Percentiles rank a stretch among this genome's conserved stretches.
phyloP scores from a whole-genome alignment of 1,140 invertebrate genomes.

The Atta colombica region DNA sequence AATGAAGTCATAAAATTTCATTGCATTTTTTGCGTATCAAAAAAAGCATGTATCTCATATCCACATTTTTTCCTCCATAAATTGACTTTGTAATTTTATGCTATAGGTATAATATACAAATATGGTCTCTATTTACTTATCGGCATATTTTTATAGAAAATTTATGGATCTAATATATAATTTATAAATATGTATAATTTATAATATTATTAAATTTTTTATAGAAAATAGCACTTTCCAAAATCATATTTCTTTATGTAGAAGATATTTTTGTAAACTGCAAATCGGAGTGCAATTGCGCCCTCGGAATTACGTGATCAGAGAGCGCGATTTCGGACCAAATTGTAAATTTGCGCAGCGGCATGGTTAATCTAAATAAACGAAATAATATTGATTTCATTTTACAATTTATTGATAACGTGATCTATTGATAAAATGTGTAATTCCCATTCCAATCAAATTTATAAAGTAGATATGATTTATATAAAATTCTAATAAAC shows the following conservation, averaged over 20 bases:
- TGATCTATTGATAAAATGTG: slow-evolving; percentile 15
- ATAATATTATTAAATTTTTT: not conserved
- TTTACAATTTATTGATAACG: not conserved
- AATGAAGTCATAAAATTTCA: not conserved
- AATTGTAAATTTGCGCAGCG: slow-evolving; percentile 27
- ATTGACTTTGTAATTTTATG: slow-evolving; percentile 4
- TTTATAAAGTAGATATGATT: not conserved
- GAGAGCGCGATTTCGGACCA: slow-evolving; percentile 29
- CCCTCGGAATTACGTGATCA: slow-evolving; percentile 6
- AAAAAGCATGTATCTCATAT: not conserved
- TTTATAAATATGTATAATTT: no score
- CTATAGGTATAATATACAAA: no score
- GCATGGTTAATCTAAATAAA: slow-evolving; percentile 25
- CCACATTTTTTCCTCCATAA: not conserved
- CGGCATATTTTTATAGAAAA: not conserved
- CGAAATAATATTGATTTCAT: slow-evolving; percentile 8
- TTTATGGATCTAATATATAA: not conserved
- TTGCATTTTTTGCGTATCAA: not conserved
- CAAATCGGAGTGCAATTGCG: not conserved
- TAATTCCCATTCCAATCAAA: not conserved
- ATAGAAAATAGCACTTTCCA: not conserved
- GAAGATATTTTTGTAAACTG: slow-evolving; percentile 3
- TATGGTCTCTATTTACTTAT: not conserved
- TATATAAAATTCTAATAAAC: not conserved
- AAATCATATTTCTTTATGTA: not conserved